Evolutionary conservation across 2,113 vertebrate species (phyloP).

Genomic region (Seriola aureovittata): DNA sequence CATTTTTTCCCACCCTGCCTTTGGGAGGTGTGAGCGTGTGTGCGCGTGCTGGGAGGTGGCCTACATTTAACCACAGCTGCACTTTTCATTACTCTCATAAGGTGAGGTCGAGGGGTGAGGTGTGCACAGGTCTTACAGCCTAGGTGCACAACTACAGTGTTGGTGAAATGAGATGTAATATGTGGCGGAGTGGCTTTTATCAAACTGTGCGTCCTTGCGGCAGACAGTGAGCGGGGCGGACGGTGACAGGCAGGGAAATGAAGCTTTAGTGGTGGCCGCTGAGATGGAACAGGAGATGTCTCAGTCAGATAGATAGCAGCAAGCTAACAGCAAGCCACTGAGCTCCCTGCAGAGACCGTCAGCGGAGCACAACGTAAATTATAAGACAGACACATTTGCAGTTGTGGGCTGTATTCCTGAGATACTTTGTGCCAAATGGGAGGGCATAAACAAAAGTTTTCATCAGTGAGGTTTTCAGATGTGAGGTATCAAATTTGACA

Average conservation of each 20-base stretch:
- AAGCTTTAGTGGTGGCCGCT: constrained; percentile 53
- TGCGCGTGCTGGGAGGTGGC: neutral
- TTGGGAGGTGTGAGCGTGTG: constrained; percentile 39
- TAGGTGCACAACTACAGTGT: constrained; percentile 28
- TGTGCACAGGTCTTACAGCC: constrained; percentile 13
- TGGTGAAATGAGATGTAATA: constrained; percentile 69
- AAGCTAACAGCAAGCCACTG: constrained; percentile 40
- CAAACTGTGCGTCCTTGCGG: constrained; percentile 50
- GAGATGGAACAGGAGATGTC: constrained; percentile 71
- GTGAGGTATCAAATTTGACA: constrained; percentile 29
- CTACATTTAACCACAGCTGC: constrained; percentile 45
- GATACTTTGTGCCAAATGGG: neutral
- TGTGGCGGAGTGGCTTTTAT: constrained; percentile 60
- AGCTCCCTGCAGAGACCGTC: constrained; percentile 52
- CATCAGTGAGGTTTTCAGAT: constrained; percentile 29
- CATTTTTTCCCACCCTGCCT: constrained; percentile 12
- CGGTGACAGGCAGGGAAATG: constrained; percentile 71
- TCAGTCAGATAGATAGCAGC: constrained; percentile 69
- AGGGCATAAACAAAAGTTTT: constrained; percentile 20
- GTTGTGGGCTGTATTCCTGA: neutral
- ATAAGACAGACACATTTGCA: constrained; percentile 27
- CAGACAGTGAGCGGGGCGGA: constrained; percentile 43
- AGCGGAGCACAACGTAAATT: constrained; percentile 26
- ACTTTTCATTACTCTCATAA: constrained; percentile 63
- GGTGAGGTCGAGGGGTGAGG: constrained; percentile 52